A percentile compares a stretch with the other conserved stretches of the same genome.
Conservation (phyloP, 2,888 invertebrate species). For the Tachina fera region DNA sequence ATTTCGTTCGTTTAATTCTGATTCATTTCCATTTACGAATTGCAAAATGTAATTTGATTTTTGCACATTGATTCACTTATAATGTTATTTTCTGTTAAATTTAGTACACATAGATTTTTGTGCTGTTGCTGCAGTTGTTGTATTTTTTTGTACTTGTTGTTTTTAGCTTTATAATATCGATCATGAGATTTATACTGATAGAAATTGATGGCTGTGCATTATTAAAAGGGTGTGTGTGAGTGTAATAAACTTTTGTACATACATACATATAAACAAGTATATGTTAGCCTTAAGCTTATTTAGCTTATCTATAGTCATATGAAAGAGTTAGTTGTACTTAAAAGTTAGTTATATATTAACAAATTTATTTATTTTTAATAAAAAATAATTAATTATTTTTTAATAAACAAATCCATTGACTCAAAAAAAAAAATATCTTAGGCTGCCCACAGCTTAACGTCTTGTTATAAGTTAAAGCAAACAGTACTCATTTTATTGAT, state of each 20-base stretch:
- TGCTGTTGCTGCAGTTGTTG: slow-evolving; percentile 1
- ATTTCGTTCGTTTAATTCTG: slow-evolving; percentile 69
- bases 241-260: neutral
- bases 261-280: neutral
- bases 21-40: slow-evolving; percentile 71
- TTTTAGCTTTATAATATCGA: slow-evolving; percentile 63
- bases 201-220: slow-evolving; percentile 43
- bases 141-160: slow-evolving; percentile 9
- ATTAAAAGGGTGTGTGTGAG: neutral
- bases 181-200: slow-evolving; percentile 64
- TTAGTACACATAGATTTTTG: slow-evolving; percentile 53
- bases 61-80: slow-evolving; percentile 72
- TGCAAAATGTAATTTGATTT: slow-evolving; percentile 71
- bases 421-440: too few species aligned
- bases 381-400: too few species aligned
- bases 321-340: neutral
- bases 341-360: neutral
- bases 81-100: slow-evolving; percentile 67
- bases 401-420: too few species aligned
- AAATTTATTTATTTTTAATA: too few species aligned
- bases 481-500: too few species aligned
- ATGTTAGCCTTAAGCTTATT: slow-evolving; percentile 16
- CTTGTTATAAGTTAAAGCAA: too few species aligned
- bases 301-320: slow-evolving; percentile 1
- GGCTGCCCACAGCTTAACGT: too few species aligned